Conservation (phyloP, 2,888 invertebrate genomes). For the Abrostola tripartita region DNA sequence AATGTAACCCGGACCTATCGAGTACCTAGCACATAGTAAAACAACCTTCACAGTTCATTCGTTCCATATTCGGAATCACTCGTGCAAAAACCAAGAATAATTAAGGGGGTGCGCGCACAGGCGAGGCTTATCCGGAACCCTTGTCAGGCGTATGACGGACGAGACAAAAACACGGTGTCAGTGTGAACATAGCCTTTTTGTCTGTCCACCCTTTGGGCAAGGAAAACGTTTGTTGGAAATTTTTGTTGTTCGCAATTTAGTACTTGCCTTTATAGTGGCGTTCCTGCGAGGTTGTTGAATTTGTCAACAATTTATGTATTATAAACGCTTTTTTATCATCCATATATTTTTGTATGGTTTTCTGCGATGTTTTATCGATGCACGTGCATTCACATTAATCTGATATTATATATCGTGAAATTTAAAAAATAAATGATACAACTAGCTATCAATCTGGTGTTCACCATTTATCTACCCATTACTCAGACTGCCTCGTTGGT, state of each 20-base stretch:
- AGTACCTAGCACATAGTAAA: slow-evolving; percentile 34
- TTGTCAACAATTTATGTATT: slow-evolving; percentile 32
- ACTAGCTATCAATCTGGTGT: no score
- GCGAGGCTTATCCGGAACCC: slow-evolving; percentile 65
- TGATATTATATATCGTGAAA: no score
- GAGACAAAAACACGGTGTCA: slow-evolving; percentile 70
- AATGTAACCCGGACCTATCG: neutral
- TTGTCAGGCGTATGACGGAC: slow-evolving; percentile 70
- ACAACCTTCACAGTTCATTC: slow-evolving; percentile 57
- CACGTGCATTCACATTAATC: no score
- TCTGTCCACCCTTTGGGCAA: slow-evolving; percentile 61
- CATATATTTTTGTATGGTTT: slow-evolving; percentile 11
- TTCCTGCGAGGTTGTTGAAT: slow-evolving; percentile 46
- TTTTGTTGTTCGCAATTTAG: slow-evolving; percentile 68
- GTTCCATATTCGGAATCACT: slow-evolving; percentile 65
- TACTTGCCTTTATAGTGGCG: slow-evolving; percentile 56
- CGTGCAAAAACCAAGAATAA: slow-evolving; percentile 70
- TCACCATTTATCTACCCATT: no score
- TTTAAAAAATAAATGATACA: no score
- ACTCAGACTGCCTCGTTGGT: no score
- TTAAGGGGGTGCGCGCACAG: slow-evolving; percentile 68
- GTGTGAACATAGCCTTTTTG: slow-evolving; percentile 70
- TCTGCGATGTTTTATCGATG: slow-evolving; percentile 1
- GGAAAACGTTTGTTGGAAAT: slow-evolving; percentile 64
- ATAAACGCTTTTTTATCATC: slow-evolving; percentile 15